These are phyloP conservation scores for Orussus abietinus DNA, from an alignment of 1,140 invertebrate genomes.

Conservation along the genomic window DNA sequence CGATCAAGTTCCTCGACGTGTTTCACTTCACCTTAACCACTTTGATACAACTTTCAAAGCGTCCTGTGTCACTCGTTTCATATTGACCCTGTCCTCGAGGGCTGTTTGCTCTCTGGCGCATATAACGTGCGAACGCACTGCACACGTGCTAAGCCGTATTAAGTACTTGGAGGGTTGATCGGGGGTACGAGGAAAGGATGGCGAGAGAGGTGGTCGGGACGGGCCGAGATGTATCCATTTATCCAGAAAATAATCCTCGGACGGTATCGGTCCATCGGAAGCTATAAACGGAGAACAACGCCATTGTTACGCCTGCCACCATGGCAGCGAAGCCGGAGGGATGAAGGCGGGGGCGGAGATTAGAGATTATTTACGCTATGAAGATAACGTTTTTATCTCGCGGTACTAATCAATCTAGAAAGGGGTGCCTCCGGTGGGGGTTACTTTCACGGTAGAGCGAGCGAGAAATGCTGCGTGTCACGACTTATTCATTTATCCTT, in stretches of 20 bases:
- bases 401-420: constrained; percentile 47
- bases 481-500: constrained; percentile 48
- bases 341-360: constrained; percentile 27
- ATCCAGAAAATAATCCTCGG: constrained; percentile 51
- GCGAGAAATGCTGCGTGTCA: constrained; percentile 51
- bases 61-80: too few species aligned
- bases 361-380: constrained; percentile 52
- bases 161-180: constrained; percentile 16
- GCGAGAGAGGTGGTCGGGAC: constrained; percentile 9
- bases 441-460: constrained; percentile 45
- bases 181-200: constrained; percentile 8
- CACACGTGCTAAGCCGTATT: constrained; percentile 23
- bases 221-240: constrained; percentile 39
- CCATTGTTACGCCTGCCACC: constrained; percentile 2
- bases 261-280: constrained; percentile 36
- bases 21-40: too few species aligned
- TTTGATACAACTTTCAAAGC: too few species aligned
- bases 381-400: constrained; percentile 51
- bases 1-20: too few species aligned
- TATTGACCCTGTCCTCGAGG: too few species aligned
- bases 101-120: too few species aligned
- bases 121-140: constrained; percentile 19
- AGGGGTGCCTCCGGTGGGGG: constrained; percentile 37
- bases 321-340: neutral
- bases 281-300: constrained; percentile 6